phyloP scores from a whole-genome alignment of 2,113 vertebrate species.

The Colossoma macropomum region DNA sequence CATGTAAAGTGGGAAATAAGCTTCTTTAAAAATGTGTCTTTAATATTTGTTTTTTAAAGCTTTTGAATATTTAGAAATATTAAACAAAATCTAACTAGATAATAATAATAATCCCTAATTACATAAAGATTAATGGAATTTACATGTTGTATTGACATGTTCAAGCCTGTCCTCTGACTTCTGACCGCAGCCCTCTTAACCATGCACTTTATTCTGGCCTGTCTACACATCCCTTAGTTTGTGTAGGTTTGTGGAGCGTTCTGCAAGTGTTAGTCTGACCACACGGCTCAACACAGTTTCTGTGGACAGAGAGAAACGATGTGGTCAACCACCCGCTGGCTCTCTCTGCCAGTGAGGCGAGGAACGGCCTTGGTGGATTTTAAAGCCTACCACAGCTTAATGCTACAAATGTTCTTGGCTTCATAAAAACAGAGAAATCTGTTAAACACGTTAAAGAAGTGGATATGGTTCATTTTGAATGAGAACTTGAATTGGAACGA shows the following conservation, averaged over 20 bases:
- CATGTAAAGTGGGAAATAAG: no score
- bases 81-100: no score
- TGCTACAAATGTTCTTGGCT: background rate
- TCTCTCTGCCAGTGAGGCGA: background rate
- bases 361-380: background rate
- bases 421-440: background rate
- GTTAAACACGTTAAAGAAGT: background rate
- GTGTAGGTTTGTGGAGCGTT: background rate
- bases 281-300: background rate
- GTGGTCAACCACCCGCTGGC: background rate
- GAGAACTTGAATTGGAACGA: no score
- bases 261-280: constrained; percentile 3
- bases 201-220: background rate
- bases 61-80: no score
- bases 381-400: background rate
- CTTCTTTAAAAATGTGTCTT: no score
- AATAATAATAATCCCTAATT: no score
- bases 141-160: no score
- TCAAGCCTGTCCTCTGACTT: no score
- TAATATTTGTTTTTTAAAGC: no score
- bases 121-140: no score
- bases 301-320: background rate
- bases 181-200: no score
- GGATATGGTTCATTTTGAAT: background rate
- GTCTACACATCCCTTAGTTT: background rate